These are phyloP conservation scores for Odocoileus hemionus DNA, from an alignment of 2,113 vertebrate genomes.

Conservation along the genomic window DNA sequence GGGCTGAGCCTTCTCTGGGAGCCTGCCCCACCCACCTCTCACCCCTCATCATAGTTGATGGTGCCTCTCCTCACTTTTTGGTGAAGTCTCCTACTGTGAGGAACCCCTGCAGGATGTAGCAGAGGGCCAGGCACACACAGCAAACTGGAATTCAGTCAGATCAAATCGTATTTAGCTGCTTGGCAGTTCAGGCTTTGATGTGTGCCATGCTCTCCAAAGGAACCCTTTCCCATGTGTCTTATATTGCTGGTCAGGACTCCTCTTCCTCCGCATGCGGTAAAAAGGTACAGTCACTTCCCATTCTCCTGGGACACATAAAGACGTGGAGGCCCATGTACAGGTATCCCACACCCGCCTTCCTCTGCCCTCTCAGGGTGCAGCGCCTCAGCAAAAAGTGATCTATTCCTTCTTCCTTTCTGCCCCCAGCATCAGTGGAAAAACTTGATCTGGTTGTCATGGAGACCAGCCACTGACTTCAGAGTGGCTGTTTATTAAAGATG, in stretches of 20 bases:
- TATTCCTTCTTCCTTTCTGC: constrained; percentile 2
- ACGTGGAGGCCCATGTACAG: neutral
- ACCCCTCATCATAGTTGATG: neutral
- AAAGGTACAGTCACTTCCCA: neutral
- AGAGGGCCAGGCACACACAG: neutral
- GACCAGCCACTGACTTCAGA: constrained; percentile 65
- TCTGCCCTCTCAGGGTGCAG: neutral
- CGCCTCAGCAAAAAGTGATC: neutral
- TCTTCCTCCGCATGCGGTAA: neutral
- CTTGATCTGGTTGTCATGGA: constrained; percentile 64
- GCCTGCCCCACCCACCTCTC: neutral
- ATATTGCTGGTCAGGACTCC: neutral
- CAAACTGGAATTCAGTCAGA: neutral
- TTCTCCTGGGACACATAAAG: neutral
- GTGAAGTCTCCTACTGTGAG: neutral
- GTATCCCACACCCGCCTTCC: neutral
- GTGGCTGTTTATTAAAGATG: constrained; percentile 68
- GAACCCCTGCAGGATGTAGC: neutral
- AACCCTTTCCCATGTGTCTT: neutral
- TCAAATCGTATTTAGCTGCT: neutral
- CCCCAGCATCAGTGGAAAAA: constrained; percentile 34
- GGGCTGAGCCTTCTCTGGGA: neutral
- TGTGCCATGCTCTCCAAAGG: neutral
- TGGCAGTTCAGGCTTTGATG: neutral
- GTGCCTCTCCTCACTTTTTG: neutral